Percentiles rank a stretch among this genome's conserved stretches.
Conservation (phyloP, 2,888 invertebrate genomes). For the Cecidostiba fungosa region DNA sequence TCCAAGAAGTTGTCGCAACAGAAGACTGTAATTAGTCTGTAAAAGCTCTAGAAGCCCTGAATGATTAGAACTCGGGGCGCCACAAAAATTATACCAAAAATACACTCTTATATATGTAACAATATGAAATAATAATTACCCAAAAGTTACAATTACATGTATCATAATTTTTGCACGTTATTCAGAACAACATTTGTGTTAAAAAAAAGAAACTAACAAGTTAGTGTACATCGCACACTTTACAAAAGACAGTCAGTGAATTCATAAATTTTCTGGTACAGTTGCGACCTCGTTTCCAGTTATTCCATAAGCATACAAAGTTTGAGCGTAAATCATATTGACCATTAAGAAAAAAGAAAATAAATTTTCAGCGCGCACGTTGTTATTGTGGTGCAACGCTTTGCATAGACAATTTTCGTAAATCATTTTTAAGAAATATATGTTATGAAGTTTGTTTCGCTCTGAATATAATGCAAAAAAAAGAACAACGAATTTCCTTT, state of each 20-base stretch:
- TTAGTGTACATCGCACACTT: neutral
- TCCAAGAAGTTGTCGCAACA: slow-evolving; percentile 13
- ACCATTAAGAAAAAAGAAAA: neutral
- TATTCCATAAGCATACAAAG: neutral
- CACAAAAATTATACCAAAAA: neutral
- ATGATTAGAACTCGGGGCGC: neutral
- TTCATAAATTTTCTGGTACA: neutral
- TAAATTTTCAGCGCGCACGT: neutral
- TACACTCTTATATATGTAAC: neutral
- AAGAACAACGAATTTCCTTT: neutral
- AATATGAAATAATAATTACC: neutral
- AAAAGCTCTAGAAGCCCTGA: neutral
- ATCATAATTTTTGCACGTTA: neutral
- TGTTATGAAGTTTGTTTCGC: neutral
- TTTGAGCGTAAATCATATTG: neutral
- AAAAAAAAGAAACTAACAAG: neutral
- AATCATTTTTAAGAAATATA: neutral
- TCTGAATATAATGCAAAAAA: neutral
- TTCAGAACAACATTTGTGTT: neutral
- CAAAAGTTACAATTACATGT: neutral
- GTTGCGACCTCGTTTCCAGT: neutral
- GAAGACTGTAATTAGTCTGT: slow-evolving; percentile 17
- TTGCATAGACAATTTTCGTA: neutral
- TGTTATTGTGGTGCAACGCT: neutral
- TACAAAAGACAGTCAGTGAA: neutral